Percentiles rank a stretch among this genome's conserved stretches.
phyloP scores from a whole-genome alignment of 2,113 vertebrate species.

The Lophotis ruficrista region DNA sequence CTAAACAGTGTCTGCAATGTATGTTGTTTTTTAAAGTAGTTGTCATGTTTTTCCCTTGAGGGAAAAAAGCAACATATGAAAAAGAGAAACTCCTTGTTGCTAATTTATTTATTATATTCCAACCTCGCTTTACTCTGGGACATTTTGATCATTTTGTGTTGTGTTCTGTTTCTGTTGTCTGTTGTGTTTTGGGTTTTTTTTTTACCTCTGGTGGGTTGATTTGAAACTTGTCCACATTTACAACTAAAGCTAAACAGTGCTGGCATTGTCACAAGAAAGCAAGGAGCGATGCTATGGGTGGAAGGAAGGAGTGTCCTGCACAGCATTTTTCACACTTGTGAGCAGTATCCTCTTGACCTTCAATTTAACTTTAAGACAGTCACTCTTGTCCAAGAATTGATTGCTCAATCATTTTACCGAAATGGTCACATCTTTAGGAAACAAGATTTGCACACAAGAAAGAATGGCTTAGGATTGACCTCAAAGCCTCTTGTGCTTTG shows the following conservation, averaged over 20 bases:
- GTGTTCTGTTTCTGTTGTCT: not conserved
- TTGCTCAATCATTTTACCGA: not conserved
- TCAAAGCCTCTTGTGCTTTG: not conserved
- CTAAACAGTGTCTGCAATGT: not conserved
- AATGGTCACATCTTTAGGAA: not conserved
- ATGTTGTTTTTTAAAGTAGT: not conserved
- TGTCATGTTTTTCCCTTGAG: not conserved
- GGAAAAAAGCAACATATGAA: not conserved
- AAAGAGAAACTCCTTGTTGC: not conserved
- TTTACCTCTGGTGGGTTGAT: not conserved
- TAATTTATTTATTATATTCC: not conserved
- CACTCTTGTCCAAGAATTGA: not conserved
- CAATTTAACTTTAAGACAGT: not conserved
- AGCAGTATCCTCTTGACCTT: not conserved
- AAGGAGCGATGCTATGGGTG: not conserved
- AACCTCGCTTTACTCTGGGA: not conserved
- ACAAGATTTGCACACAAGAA: fast-evolving
- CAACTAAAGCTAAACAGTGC: not conserved
- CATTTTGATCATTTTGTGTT: not conserved
- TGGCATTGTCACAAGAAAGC: not conserved
- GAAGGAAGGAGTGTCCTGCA: not conserved
- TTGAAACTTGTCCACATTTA: not conserved
- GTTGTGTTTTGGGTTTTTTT: not conserved
- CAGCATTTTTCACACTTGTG: not conserved
- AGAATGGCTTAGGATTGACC: not conserved